These are phyloP conservation scores for Brevimyrus niger DNA, from an alignment of 2,113 vertebrate species.

Conservation along the genomic window DNA sequence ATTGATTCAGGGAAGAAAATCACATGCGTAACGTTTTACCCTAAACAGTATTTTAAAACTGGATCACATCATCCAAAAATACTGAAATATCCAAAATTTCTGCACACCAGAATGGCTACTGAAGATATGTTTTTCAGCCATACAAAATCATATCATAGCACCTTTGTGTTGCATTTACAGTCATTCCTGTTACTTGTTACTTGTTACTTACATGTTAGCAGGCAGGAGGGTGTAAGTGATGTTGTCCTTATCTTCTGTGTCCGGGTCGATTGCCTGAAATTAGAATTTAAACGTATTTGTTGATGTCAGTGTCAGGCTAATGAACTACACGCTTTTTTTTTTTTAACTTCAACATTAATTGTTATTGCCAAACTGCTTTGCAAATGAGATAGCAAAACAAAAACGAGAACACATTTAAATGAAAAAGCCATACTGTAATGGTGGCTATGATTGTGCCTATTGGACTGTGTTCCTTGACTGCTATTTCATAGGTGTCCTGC, in stretches of 20 bases:
- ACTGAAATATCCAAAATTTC: not conserved
- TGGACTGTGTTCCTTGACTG: conserved; percentile 59
- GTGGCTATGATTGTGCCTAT: conserved; percentile 42
- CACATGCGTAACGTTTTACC: not conserved
- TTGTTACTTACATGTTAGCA: conserved; percentile 72
- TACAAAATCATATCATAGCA: not conserved
- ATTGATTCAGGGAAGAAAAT: not conserved
- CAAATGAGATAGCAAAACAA: not conserved
- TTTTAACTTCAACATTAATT: not conserved
- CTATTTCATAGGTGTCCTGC: conserved; percentile 52
- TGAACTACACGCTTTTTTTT: not conserved
- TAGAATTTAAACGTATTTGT: conserved; percentile 6
- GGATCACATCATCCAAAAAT: not conserved
- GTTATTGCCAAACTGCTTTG: not conserved
- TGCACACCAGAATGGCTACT: not conserved
- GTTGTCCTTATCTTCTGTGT: conserved; percentile 59
- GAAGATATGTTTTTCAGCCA: not conserved
- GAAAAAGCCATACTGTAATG: conserved; percentile 60
- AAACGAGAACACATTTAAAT: not conserved
- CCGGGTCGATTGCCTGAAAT: conserved; percentile 73
- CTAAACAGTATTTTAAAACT: not conserved
- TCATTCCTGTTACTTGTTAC: too few species aligned
- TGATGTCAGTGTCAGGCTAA: not conserved
- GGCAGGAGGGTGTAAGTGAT: conserved; percentile 77
- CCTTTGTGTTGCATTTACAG: not conserved